Conservation (phyloP, 2,113 vertebrate genomes). For the Ctenomys sociabilis region DNA sequence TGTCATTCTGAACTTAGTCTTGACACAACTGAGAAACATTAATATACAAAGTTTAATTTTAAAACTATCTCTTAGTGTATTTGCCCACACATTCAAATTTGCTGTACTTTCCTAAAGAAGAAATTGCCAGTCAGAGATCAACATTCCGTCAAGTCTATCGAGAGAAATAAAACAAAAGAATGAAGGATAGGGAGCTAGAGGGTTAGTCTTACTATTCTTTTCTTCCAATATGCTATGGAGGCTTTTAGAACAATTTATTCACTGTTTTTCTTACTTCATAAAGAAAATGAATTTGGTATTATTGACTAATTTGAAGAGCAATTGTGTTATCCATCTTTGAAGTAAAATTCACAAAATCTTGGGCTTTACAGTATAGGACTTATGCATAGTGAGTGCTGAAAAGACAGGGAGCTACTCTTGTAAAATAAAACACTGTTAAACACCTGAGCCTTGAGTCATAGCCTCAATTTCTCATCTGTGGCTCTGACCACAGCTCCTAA, state of each 20-base stretch:
- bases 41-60: background rate
- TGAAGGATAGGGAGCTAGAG: background rate
- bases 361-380: background rate
- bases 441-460: background rate
- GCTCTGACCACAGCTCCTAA: background rate
- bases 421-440: background rate
- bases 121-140: background rate
- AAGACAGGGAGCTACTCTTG: background rate
- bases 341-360: constrained; percentile 24
- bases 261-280: background rate
- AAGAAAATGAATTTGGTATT: background rate
- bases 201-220: background rate
- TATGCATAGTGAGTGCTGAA: background rate
- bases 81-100: background rate
- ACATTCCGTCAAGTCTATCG: background rate
- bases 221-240: background rate
- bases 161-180: background rate
- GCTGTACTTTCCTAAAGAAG: background rate
- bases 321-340: background rate
- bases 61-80: background rate
- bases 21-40: constrained; percentile 20
- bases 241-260: background rate
- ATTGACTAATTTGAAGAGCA: background rate
- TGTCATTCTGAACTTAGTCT: background rate
- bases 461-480: background rate